Evolutionary conservation across 2,888 invertebrate genomes (phyloP).

Genomic region (Lasioglossum calceatum): DNA sequence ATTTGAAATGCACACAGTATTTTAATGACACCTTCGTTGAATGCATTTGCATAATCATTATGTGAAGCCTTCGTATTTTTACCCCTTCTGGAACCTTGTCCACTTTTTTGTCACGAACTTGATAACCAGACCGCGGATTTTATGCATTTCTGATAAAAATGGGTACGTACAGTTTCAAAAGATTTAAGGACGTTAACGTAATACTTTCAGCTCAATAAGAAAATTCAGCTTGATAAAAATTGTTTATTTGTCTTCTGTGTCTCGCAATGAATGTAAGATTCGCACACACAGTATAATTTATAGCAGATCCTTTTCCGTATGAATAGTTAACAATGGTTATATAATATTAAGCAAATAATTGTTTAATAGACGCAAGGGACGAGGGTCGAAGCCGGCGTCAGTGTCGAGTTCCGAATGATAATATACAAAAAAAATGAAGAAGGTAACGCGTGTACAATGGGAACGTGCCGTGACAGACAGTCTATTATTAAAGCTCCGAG

Average conservation of each 20-base stretch:
- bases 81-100: not conserved
- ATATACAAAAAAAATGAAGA: not conserved
- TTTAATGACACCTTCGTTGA: not conserved
- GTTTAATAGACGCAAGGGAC: not conserved
- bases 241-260: too few species aligned
- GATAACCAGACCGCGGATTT: not conserved
- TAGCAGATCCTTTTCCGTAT: not conserved
- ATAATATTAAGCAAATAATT: not conserved
- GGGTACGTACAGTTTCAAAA: too few species aligned
- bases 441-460: not conserved
- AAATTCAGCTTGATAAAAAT: too few species aligned
- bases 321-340: not conserved
- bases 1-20: not conserved
- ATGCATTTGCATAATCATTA: not conserved
- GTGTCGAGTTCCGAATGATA: not conserved
- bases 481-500: conserved; percentile 26
- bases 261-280: too few species aligned
- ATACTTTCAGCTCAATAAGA: too few species aligned
- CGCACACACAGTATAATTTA: too few species aligned
- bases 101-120: not conserved
- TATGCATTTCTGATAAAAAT: too few species aligned
- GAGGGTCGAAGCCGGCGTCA: not conserved
- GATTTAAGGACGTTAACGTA: too few species aligned
- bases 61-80: not conserved
- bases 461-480: not conserved